Evolutionary conservation across 2,888 invertebrate species (phyloP), one percentile per base, ranked within the genome.

Genomic region (Xylocampa areola): DNA sequence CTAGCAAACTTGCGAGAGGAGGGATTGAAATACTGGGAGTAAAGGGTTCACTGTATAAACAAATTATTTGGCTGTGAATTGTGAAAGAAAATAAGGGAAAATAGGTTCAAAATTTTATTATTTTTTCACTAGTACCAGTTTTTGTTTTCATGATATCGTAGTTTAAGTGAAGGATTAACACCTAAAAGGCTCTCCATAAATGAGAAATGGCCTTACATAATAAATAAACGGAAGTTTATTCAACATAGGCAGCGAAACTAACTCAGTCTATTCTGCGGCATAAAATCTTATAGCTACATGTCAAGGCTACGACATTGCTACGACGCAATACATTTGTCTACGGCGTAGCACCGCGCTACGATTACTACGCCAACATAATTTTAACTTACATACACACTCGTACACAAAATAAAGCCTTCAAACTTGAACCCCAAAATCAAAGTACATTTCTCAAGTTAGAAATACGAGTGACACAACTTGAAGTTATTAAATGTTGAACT

Each of bases 401-500:
- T 30, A 17, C 17, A 13, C 27, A 65, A 70, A 70, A 41, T 57
- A 47, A 54, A 35, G 39, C 21, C 36, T 29, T n/a, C 14, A 23
- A 45, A 54, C 49, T 41, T 25, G 39, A 40, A 44, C 43, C 33
- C 27, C 58, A n/a, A 67, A 74, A 75, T 70, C 76, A 73, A 79
- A 77, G 70, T 70, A 52, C 62, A 71, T 68, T 51, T 50, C 17
- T 33, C 33, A 59, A 61, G 54, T 58, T 43, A 17, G 54, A 61
- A 63, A 58, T 52, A 52, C 59, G 49, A 64, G 62, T 55, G 51
- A 54, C 67, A 48, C 33, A 73, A 77, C 64, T 73, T 68, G 35
- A 49, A 61, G 62, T 73, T 77, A 73, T 73, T 70, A 70, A 69
- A 76, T 47, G 65, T 52, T 50, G 45, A 68, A 76, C 58, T 73